A percentile compares a stretch with the other conserved stretches of the same genome.
phyloP scores from a whole-genome alignment of 2,797 vertebrate genomes.

The Enteromius thamalakanensis region DNA sequence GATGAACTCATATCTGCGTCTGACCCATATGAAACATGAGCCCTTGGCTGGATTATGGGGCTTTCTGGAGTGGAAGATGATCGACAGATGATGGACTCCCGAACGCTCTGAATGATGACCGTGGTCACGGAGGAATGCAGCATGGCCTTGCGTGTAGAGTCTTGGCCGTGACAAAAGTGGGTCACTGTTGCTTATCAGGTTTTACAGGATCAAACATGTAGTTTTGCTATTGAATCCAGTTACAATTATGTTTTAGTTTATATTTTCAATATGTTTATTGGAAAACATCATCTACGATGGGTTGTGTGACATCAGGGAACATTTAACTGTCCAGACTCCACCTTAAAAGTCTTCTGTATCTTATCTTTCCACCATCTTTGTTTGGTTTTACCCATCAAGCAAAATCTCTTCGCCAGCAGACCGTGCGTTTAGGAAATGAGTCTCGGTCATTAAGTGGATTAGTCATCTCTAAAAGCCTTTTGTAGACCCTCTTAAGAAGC shows the following conservation, averaged over 20 bases:
- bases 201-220: constrained; percentile 9
- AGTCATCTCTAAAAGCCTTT: constrained; percentile 60
- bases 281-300: neutral
- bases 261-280: neutral
- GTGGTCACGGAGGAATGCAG: constrained; percentile 22
- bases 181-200: constrained; percentile 29
- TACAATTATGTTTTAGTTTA: neutral
- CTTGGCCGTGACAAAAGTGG: constrained; percentile 30
- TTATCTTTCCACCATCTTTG: neutral
- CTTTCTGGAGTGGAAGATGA: constrained; percentile 73
- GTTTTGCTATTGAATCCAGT: neutral
- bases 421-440: constrained; percentile 64
- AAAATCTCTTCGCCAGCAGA: neutral
- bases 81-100: constrained; percentile 61
- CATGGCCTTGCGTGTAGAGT: constrained; percentile 14
- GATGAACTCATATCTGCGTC: constrained; percentile 74
- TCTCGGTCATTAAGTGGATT: constrained; percentile 64
- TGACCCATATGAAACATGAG: constrained; percentile 77
- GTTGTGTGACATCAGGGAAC: neutral
- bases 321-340: neutral
- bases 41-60: constrained; percentile 74
- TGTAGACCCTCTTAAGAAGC: constrained; percentile 64
- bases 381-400: constrained; percentile 16
- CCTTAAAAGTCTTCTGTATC: neutral
- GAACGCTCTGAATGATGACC: constrained; percentile 60